Evolutionary conservation across 2,113 vertebrate genomes (phyloP), one percentile per base, ranked within the genome.

Genomic region (Serilophus lunatus): DNA sequence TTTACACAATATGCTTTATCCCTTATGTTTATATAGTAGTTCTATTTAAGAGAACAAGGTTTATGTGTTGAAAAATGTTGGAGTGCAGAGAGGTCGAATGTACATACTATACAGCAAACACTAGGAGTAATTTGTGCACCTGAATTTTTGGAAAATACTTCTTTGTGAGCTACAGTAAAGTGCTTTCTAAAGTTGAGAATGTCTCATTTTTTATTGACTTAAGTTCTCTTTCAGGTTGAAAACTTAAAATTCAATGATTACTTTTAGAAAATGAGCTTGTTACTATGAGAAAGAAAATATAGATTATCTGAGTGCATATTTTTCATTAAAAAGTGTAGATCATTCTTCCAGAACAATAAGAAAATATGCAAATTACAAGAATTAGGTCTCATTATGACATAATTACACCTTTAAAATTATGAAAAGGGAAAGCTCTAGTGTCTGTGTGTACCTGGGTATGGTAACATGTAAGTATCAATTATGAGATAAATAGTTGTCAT

Each of bases 381-480:
- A 88, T 82, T 96, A 92, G 59, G 81, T 78, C 56, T 96, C 88
- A 82, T 93, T 93, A 94, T 95, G 88, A 71, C 56, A 96, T 96
- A 97, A 97, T 98, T 97, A 92, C 89, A 91, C 72, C 56, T 92
- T 94, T 85, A 80, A 95, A 85, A 87, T 92, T n/a, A 97, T 97
- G 81, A 93, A 97, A 95, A 97, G 96, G 50, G 36, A 94, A 96
- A 95, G 36, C 74, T 97, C 53, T 94, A 82, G 10, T 64, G 71
- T 95, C 70, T 96, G 68, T 79, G 79, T 90, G 74, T 89, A 77
- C 76, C 82, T 92, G 47, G 18, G 94, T 97, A 92, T 57, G 96
- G 85, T 97, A 97, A 97, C 38, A 44, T 0, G 4, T 94, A 96
- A 96, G 92, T 92, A 96, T 92, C 70, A 91, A 51, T 57, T 60